Percentiles rank a stretch among this genome's conserved stretches.
These are phyloP conservation scores for Chamaetylas fuelleborni DNA, from an alignment of 2,113 vertebrate genomes.

Conservation along the genomic window DNA sequence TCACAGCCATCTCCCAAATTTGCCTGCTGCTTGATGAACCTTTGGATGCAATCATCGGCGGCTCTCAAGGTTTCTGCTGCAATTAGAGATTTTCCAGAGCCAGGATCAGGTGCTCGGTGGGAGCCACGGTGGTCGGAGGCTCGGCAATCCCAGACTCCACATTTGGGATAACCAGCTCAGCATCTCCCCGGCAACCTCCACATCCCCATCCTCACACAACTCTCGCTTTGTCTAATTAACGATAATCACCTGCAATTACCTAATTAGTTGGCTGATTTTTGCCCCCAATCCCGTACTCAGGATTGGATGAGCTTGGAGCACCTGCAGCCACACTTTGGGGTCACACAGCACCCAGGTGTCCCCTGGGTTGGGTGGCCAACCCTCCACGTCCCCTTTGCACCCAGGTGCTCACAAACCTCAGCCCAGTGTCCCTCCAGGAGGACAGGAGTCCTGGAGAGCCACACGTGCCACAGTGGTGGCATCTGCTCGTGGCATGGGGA, in stretches of 20 bases:
- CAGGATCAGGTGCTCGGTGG: not conserved
- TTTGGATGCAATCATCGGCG: not conserved
- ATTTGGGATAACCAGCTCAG: not conserved
- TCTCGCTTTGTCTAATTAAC: not conserved
- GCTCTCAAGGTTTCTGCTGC: not conserved
- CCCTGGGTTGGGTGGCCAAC: not conserved
- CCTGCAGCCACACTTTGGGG: not conserved
- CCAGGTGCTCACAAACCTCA: not conserved
- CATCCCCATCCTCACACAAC: not conserved
- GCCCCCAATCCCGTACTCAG: not conserved
- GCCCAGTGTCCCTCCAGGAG: rapidly evolving
- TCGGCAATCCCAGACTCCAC: rapidly evolving
- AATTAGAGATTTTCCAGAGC: not conserved
- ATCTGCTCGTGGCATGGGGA: not conserved
- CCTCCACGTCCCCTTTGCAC: no score
- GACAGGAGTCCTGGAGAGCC: not conserved
- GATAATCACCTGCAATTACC: not conserved
- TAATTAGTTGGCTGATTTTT: not conserved
- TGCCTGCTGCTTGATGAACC: not conserved
- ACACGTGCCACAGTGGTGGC: not conserved
- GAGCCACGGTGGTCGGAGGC: not conserved
- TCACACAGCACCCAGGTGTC: not conserved
- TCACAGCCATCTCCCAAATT: not conserved
- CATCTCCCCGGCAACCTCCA: not conserved
- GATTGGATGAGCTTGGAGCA: not conserved